These are phyloP conservation scores for Pollachius pollachius DNA, from an alignment of 2,113 vertebrate genomes.

Conservation along the genomic window DNA sequence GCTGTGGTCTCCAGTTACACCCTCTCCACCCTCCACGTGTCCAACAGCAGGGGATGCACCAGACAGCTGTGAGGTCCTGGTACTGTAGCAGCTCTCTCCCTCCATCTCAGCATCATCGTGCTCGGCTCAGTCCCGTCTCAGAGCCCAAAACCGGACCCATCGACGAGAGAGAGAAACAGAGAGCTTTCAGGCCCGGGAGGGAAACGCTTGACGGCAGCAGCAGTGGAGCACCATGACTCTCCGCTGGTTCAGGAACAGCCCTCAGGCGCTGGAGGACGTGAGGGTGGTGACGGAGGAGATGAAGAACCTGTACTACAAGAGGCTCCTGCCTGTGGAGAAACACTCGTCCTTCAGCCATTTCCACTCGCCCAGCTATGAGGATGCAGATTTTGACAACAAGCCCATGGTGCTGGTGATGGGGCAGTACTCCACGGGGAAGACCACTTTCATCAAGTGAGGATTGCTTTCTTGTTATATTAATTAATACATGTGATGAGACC, in stretches of 20 bases:
- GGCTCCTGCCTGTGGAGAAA: constrained; percentile 83
- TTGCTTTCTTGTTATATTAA: not conserved
- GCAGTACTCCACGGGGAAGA: constrained; percentile 90
- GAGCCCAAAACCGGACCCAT: not conserved
- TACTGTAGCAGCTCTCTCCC: constrained; percentile 36
- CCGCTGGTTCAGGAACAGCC: constrained; percentile 52
- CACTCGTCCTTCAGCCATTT: constrained; percentile 83
- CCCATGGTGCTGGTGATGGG: constrained; percentile 91
- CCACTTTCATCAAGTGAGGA: constrained; percentile 82
- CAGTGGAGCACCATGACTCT: constrained; percentile 39
- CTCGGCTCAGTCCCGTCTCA: constrained; percentile 29
- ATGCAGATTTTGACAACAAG: constrained; percentile 87
- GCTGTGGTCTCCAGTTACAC: constrained; percentile 70
- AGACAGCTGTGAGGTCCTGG: constrained; percentile 61
- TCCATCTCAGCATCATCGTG: constrained; percentile 9
- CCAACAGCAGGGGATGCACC: constrained; percentile 54
- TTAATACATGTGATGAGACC: not conserved
- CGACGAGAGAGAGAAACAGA: no score
- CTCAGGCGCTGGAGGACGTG: constrained; percentile 75
- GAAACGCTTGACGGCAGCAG: not conserved
- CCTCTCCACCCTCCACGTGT: constrained; percentile 66
- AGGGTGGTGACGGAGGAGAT: constrained; percentile 82
- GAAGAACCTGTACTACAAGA: constrained; percentile 78
- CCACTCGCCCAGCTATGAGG: constrained; percentile 82
- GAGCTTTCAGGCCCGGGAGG: not conserved